A percentile compares a stretch with the other conserved stretches of the same genome.
These are phyloP conservation scores for Eupithecia pulchellata DNA, from an alignment of 2,888 invertebrate species.

Conservation along the genomic window DNA sequence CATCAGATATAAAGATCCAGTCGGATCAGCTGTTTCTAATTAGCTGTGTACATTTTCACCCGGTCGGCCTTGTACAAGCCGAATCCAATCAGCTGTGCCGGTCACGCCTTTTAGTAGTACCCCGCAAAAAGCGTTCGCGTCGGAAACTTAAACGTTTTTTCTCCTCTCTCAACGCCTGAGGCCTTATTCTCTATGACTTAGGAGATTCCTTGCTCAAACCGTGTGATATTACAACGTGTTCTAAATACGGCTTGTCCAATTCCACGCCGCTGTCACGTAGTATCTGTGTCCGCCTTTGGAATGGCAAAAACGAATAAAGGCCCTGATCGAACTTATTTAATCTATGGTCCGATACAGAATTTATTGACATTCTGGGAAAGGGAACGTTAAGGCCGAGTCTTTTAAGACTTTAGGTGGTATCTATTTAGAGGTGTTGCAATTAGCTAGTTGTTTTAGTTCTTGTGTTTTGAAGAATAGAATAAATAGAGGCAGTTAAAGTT, in stretches of 20 bases:
- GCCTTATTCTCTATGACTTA: too few relatives aligned
- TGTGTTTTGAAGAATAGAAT: too few relatives aligned
- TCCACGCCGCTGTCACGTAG: too few relatives aligned
- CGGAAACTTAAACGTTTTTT: conserved; percentile 23
- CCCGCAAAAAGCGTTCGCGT: conserved; percentile 20
- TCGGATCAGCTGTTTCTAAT: not conserved
- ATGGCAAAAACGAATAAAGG: too few relatives aligned
- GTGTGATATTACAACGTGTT: too few relatives aligned
- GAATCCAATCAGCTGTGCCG: not conserved
- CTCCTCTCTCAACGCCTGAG: conserved; percentile 12
- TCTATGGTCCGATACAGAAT: conserved; percentile 27
- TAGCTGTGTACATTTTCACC: not conserved
- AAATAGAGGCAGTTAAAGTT: too few relatives aligned
- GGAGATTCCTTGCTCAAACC: too few relatives aligned
- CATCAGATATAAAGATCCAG: too few relatives aligned
- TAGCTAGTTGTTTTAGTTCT: too few relatives aligned
- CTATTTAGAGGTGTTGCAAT: too few relatives aligned
- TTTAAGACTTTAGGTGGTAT: not conserved
- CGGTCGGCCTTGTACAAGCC: not conserved
- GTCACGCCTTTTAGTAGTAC: conserved; percentile 30
- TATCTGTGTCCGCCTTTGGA: too few relatives aligned
- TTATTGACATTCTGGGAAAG: conserved; percentile 24
- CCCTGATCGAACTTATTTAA: conserved; percentile 15
- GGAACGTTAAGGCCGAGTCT: not conserved
- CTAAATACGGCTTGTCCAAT: too few relatives aligned